Conservation (phyloP, 2,888 invertebrate genomes). For the Alitta virens region DNA sequence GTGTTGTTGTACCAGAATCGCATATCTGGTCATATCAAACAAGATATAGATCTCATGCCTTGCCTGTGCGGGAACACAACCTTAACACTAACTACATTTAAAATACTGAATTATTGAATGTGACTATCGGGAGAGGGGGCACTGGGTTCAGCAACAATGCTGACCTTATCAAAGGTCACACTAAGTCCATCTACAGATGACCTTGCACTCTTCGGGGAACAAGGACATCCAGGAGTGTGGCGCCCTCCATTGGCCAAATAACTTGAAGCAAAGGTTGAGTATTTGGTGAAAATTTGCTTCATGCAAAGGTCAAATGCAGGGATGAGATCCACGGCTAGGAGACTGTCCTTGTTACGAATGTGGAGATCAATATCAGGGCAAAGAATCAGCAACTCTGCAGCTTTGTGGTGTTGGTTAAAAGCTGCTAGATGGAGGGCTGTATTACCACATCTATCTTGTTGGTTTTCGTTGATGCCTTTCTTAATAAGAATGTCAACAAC, state of each 20-base stretch:
- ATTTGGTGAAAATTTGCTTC: slow-evolving; percentile 20
- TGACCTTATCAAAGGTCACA: too few species aligned
- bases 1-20: too few species aligned
- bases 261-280: neutral
- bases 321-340: slow-evolving; percentile 16
- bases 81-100: too few species aligned
- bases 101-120: too few species aligned
- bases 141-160: too few species aligned
- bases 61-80: too few species aligned
- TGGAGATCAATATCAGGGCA: slow-evolving; percentile 7
- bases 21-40: too few species aligned
- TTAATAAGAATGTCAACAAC: slow-evolving; percentile 18
- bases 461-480: slow-evolving; percentile 13
- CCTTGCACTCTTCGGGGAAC: too few species aligned
- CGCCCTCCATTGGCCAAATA: neutral
- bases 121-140: too few species aligned
- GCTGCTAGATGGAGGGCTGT: slow-evolving; percentile 25
- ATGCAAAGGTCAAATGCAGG: slow-evolving; percentile 21
- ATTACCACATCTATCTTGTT: slow-evolving; percentile 12
- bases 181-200: too few species aligned
- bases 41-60: too few species aligned
- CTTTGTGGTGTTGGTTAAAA: slow-evolving; percentile 18
- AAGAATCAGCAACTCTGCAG: slow-evolving; percentile 17
- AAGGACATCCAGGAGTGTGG: too few species aligned
- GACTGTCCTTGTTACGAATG: slow-evolving; percentile 9